phyloP scores from a whole-genome alignment of 2,888 invertebrate species.

The Deilephila elpenor region DNA sequence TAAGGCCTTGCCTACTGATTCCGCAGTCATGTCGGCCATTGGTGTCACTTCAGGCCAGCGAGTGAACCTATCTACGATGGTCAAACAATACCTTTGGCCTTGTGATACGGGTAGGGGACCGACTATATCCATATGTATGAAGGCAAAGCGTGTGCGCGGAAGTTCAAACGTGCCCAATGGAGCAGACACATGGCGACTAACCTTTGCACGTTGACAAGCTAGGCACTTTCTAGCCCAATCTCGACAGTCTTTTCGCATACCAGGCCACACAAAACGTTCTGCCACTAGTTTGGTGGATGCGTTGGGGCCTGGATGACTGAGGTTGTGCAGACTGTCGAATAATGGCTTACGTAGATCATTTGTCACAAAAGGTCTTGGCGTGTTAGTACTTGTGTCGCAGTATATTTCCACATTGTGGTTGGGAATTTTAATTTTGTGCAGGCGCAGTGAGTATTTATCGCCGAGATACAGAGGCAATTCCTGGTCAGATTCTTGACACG shows the following conservation, averaged over 20 bases:
- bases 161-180: constrained; percentile 5
- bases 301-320: neutral
- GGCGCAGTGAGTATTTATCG: neutral
- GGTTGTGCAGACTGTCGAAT: neutral
- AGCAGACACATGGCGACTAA: constrained; percentile 18
- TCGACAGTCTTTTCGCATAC: no score
- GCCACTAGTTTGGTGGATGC: neutral
- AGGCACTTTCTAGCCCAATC: neutral
- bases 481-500: neutral
- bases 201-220: neutral
- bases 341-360: neutral
- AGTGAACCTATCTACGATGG: constrained; percentile 42
- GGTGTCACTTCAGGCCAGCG: constrained; percentile 46
- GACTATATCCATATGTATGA: constrained; percentile 40
- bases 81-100: constrained; percentile 41
- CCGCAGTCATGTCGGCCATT: constrained; percentile 55
- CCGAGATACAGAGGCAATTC: neutral
- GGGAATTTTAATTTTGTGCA: no score
- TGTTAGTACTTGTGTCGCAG: neutral
- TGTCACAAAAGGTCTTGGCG: neutral
- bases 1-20: constrained; percentile 57
- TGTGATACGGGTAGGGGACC: constrained; percentile 37
- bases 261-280: constrained; percentile 40
- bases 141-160: constrained; percentile 31
- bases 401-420: neutral